Evolutionary conservation across 92 coral and sea anemone genomes (phyloP).

Genomic region (Porites cylindrica): DNA sequence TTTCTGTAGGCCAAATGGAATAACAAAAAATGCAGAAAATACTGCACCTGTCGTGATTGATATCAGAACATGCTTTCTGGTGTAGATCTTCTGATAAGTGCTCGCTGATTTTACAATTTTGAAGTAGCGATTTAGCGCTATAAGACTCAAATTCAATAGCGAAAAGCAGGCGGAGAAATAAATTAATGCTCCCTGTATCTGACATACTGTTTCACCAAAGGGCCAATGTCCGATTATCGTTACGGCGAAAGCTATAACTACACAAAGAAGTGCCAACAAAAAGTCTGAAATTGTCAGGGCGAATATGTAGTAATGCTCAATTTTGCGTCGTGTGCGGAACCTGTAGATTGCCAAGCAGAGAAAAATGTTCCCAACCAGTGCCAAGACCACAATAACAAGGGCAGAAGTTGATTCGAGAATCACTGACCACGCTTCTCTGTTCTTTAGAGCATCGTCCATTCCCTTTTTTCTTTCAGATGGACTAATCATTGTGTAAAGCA

Average conservation of each 20-base stretch:
- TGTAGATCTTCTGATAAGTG: conserved; percentile 26
- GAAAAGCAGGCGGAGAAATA: conserved; percentile 9
- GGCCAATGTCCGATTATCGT: conserved; percentile 1
- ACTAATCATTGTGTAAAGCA: background rate
- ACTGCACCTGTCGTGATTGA: conserved; percentile 1
- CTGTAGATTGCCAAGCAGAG: conserved; percentile 13
- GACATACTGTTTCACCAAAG: conserved; percentile 26
- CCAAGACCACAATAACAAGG: background rate
- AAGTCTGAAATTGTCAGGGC: conserved; percentile 20
- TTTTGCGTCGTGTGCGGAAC: conserved; percentile 1
- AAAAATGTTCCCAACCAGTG: conserved; percentile 2
- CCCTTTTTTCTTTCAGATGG: background rate
- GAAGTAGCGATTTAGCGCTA: conserved; percentile 4
- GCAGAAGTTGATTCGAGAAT: background rate
- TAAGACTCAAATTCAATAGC: conserved; percentile 1
- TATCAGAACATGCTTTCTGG: background rate
- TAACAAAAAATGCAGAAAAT: conserved; percentile 1
- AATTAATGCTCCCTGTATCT: conserved; percentile 5
- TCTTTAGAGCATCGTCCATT: background rate
- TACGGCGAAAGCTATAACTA: background rate
- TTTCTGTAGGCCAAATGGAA: background rate
- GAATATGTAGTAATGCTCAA: conserved; percentile 10
- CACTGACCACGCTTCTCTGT: background rate
- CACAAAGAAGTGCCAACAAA: background rate
- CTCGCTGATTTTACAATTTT: conserved; percentile 8